phyloP scores from a whole-genome alignment of 2,113 vertebrate genomes.

The Ochotona princeps region DNA sequence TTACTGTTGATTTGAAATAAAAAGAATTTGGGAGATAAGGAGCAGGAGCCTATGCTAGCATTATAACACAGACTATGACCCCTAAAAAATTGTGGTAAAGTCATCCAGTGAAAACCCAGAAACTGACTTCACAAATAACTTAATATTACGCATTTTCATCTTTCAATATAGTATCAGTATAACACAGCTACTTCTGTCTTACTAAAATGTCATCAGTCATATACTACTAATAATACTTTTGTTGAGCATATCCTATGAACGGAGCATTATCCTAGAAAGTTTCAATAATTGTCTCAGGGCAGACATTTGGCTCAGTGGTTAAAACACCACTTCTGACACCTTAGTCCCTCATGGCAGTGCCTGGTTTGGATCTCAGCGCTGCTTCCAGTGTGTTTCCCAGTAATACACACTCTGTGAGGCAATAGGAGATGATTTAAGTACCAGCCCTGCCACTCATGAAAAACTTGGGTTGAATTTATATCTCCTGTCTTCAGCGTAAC shows the following conservation, averaged over 20 bases:
- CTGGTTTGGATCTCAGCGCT: too few species aligned
- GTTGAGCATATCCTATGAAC: background rate
- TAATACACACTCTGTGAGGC: too few species aligned
- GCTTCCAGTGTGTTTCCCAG: too few species aligned
- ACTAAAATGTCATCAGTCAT: background rate
- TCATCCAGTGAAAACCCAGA: background rate
- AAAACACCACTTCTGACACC: too few species aligned
- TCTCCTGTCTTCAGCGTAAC: too few species aligned
- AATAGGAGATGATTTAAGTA: too few species aligned
- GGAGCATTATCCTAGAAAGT: background rate
- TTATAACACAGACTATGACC: background rate
- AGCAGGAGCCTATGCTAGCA: background rate
- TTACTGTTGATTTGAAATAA: background rate
- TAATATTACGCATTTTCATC: background rate
- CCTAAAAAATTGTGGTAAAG: background rate
- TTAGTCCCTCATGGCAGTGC: too few species aligned
- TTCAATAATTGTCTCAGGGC: background rate
- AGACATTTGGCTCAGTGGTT: too few species aligned
- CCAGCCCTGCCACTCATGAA: too few species aligned
- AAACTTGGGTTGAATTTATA: too few species aligned
- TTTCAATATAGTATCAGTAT: background rate
- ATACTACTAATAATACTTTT: background rate
- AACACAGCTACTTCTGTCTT: background rate
- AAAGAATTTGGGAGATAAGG: background rate
- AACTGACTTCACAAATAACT: background rate